These are phyloP conservation scores for Hedychridium roseum DNA, from an alignment of 2,888 invertebrate species.

Conservation along the genomic window DNA sequence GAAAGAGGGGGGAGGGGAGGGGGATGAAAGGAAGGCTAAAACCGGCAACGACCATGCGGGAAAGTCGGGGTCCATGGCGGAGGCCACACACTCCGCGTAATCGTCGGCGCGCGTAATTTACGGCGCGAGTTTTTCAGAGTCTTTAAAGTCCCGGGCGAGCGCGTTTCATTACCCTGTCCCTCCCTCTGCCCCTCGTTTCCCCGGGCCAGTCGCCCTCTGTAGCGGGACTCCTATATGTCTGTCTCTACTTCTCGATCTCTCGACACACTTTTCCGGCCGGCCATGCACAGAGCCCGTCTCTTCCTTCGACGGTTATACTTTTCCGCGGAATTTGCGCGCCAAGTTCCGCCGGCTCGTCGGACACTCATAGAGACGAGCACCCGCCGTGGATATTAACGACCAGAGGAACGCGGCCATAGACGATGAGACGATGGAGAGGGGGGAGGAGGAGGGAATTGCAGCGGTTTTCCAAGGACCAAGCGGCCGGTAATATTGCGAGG, in stretches of 20 bases:
- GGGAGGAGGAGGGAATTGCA: too few species aligned
- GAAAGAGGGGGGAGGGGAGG: background rate
- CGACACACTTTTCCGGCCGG: background rate
- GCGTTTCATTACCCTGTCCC: constrained; percentile 32
- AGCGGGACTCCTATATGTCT: too few species aligned
- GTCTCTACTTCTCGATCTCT: constrained; percentile 6
- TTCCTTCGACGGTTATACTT: constrained; percentile 2
- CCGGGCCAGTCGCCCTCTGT: too few species aligned
- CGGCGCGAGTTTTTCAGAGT: constrained; percentile 31
- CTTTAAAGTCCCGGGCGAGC: constrained; percentile 24
- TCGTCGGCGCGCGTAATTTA: constrained; percentile 36
- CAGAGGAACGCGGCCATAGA: too few species aligned
- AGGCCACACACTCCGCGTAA: constrained; percentile 27
- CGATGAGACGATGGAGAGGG: too few species aligned
- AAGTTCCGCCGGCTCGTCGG: background rate
- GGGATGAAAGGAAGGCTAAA: background rate
- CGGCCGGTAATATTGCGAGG: too few species aligned
- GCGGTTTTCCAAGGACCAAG: too few species aligned
- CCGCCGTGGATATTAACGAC: too few species aligned
- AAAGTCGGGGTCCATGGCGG: constrained; percentile 5
- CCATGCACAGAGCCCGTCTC: background rate
- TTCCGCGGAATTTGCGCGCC: background rate
- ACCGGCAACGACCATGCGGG: background rate
- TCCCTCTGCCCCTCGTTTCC: too few species aligned
- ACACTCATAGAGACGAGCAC: background rate